Conservation (phyloP, 2,888 invertebrate species). For the Drosophila pseudotakahashii region DNA sequence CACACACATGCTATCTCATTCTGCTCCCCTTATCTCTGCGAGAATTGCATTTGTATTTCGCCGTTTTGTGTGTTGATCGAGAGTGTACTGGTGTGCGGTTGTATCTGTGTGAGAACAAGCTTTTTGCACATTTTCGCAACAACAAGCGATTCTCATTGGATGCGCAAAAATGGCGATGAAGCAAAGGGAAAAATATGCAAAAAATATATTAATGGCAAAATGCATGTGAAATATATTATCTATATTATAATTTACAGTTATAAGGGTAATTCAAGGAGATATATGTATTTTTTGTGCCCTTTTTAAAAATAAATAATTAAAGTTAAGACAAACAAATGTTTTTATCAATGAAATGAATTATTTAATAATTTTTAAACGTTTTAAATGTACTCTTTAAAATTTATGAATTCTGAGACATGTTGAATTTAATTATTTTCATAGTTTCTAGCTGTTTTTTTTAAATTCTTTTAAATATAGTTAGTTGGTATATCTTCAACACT, state of each 20-base stretch:
- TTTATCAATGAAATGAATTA: too few relatives aligned
- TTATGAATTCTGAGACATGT: too few relatives aligned
- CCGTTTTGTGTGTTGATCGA: not conserved
- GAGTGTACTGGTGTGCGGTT: constrained; percentile 6
- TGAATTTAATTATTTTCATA: too few relatives aligned
- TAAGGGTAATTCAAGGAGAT: too few relatives aligned
- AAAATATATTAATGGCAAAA: not conserved
- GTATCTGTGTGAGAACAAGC: constrained; percentile 20
- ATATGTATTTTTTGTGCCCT: too few relatives aligned
- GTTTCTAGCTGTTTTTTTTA: too few relatives aligned
- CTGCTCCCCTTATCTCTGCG: constrained; percentile 14
- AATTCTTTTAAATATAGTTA: too few relatives aligned
- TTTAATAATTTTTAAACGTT: too few relatives aligned
- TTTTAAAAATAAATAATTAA: too few relatives aligned
- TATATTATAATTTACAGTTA: not conserved
- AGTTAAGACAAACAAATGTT: too few relatives aligned
- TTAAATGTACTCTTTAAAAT: too few relatives aligned
- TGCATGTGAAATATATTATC: not conserved
- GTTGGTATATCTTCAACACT: too few relatives aligned
- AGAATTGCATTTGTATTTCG: constrained; percentile 32
- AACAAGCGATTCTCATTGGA: constrained; percentile 56
- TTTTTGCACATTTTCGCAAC: constrained; percentile 18
- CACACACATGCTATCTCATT: constrained; percentile 17
- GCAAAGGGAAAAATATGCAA: constrained; percentile 20
- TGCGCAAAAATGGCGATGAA: constrained; percentile 71